Conservation (phyloP, 2,888 invertebrate species). For the Holacanthella duospinosa region DNA sequence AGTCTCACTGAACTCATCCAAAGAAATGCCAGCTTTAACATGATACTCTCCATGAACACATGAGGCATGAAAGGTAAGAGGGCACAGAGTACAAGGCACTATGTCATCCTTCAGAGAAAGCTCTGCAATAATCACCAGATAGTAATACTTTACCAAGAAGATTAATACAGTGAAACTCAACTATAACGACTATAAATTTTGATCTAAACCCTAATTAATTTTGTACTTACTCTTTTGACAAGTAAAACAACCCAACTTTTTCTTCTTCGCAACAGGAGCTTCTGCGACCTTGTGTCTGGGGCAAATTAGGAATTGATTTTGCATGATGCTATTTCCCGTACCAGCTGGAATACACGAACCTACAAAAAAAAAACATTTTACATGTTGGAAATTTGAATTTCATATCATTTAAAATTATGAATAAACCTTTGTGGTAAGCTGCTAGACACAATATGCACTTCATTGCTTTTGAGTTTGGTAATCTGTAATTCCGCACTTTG, state of each 20-base stretch:
- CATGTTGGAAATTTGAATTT: background rate
- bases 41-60: slow-evolving; percentile 13
- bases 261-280: slow-evolving; percentile 14
- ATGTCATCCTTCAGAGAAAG: slow-evolving; percentile 11
- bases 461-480: background rate
- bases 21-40: background rate
- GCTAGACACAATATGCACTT: slow-evolving; percentile 24
- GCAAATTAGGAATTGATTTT: slow-evolving; percentile 23
- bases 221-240: slow-evolving; percentile 30
- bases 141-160: no score
- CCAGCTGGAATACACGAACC: slow-evolving; percentile 32
- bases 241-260: slow-evolving; percentile 26
- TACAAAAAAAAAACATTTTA: slow-evolving; percentile 4
- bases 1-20: background rate
- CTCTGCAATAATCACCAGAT: no score
- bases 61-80: slow-evolving; percentile 24
- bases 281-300: slow-evolving; percentile 23
- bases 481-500: slow-evolving; percentile 20
- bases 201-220: no score
- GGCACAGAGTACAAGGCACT: slow-evolving; percentile 22
- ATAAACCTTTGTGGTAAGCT: slow-evolving; percentile 31
- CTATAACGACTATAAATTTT: no score
- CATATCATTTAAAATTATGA: background rate
- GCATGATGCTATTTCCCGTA: slow-evolving; percentile 12
- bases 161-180: no score